phyloP scores from a whole-genome alignment of 2,888 invertebrate species.

The Cataglyphis albicans region DNA sequence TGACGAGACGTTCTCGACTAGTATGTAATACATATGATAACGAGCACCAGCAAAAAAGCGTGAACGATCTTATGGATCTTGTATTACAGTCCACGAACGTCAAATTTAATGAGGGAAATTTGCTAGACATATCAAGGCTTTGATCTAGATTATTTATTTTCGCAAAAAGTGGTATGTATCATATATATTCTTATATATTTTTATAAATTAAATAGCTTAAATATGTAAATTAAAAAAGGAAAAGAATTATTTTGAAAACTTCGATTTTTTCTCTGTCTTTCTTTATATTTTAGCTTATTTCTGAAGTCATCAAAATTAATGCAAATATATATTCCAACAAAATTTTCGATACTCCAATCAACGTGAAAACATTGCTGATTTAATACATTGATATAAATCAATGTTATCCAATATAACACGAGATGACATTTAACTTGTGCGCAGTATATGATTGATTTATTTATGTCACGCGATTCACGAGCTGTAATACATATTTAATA shows the following conservation, averaged over 20 bases:
- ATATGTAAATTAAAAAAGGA: not conserved
- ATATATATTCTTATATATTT: not conserved
- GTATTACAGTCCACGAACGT: not conserved
- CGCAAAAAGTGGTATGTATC: not conserved
- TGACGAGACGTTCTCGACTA: slow-evolving; percentile 14
- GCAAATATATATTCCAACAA: not conserved
- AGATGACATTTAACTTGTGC: not conserved
- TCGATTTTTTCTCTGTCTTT: not conserved
- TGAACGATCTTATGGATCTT: slow-evolving; percentile 1
- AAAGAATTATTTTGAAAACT: not conserved
- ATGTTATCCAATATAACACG: not conserved
- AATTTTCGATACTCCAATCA: not conserved
- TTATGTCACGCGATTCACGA: not conserved
- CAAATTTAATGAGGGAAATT: slow-evolving; percentile 1
- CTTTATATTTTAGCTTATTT: not conserved
- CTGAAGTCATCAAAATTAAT: not conserved
- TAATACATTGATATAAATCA: not conserved
- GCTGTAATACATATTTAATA: not conserved
- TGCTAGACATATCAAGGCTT: not conserved
- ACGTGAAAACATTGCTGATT: slow-evolving; percentile 6
- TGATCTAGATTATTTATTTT: slow-evolving; percentile 1
- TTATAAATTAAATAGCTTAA: not conserved
- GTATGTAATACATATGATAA: slow-evolving; percentile 30
- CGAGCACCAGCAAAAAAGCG: slow-evolving; percentile 15
- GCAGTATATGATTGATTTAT: not conserved